Evolutionary conservation across 2,113 vertebrate genomes (phyloP).

Genomic region (Butorides virescens): DNA sequence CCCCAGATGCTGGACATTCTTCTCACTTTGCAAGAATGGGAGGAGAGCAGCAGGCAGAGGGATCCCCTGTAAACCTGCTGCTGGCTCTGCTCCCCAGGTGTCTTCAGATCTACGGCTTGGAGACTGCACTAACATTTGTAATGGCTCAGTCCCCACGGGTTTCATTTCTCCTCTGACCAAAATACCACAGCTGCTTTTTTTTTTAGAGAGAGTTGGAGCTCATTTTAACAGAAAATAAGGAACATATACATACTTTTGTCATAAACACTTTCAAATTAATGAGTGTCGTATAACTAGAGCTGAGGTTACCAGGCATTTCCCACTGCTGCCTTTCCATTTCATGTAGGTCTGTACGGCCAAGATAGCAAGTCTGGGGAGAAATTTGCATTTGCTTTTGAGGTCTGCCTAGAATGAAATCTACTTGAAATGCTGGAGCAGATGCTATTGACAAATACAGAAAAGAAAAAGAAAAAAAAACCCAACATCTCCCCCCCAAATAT

Average conservation of each 20-base stretch:
- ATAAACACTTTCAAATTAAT: conserved; percentile 32
- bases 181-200: not conserved
- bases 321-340: conserved; percentile 1
- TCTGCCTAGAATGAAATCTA: not conserved
- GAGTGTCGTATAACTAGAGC: not conserved
- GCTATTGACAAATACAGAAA: conserved; percentile 25
- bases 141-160: not conserved
- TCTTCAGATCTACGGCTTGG: not conserved
- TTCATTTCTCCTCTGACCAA: not conserved
- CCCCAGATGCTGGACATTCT: not conserved
- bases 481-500: not conserved
- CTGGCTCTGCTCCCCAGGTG: not conserved
- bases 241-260: not conserved
- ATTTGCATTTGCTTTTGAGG: conserved; percentile 44
- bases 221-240: conserved; percentile 15
- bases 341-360: not conserved
- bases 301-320: conserved; percentile 1
- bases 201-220: not conserved
- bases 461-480: not conserved
- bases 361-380: conserved; percentile 16
- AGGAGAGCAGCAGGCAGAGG: not conserved
- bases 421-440: conserved; percentile 20
- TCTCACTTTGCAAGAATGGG: not conserved
- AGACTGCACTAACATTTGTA: not conserved
- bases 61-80: not conserved